phyloP scores from a whole-genome alignment of 2,797 vertebrate species.

The Carcharodon carcharias region DNA sequence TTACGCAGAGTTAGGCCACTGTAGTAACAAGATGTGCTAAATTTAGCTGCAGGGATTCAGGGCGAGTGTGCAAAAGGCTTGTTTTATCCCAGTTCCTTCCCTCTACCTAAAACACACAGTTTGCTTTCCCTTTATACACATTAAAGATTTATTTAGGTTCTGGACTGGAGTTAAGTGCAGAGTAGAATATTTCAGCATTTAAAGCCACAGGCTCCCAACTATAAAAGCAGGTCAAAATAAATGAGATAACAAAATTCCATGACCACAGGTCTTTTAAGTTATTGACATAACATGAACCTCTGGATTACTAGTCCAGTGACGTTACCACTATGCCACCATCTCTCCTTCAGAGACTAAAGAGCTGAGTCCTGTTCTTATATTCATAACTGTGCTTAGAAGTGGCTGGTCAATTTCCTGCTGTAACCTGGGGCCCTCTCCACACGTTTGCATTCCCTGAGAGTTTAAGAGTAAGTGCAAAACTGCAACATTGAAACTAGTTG shows the following conservation, averaged over 20 bases:
- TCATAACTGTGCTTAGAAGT: background rate
- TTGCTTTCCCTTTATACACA: background rate
- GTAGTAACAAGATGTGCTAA: background rate
- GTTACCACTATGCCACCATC: background rate
- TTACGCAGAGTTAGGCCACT: background rate
- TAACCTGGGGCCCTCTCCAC: background rate
- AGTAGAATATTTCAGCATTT: background rate
- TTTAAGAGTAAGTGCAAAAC: background rate
- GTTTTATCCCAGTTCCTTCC: background rate
- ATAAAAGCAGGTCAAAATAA: background rate
- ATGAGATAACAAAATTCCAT: background rate
- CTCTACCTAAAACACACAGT: background rate
- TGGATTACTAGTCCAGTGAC: background rate
- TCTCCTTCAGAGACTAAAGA: background rate
- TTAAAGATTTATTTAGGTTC: background rate
- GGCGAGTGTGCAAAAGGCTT: no score
- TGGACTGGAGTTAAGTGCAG: background rate
- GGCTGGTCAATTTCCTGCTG: background rate
- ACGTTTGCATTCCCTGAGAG: background rate
- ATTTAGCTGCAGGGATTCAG: no score
- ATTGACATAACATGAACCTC: no score
- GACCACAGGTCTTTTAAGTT: background rate
- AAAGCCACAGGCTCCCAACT: background rate
- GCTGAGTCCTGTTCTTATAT: no score
- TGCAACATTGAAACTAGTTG: background rate